Evolutionary conservation across 2,797 vertebrate genomes (phyloP).

Genomic region (Danio choprae): DNA sequence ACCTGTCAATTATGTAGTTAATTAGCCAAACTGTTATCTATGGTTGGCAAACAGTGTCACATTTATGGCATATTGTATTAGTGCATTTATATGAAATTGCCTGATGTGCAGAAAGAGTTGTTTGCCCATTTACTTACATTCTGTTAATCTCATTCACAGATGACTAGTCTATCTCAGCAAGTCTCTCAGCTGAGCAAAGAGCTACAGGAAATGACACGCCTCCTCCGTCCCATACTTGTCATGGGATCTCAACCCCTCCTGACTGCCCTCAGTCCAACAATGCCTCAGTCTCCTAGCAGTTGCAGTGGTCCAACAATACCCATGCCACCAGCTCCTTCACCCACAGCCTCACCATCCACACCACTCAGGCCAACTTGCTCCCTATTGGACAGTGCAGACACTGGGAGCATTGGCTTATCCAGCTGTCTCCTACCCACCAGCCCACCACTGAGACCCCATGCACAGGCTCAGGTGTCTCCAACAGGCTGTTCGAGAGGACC

Average conservation of each 20-base stretch:
- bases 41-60: too few species aligned
- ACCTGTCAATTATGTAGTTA: neutral
- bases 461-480: constrained; percentile 53
- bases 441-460: constrained; percentile 63
- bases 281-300: constrained; percentile 69
- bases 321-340: constrained; percentile 46
- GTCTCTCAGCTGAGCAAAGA: constrained; percentile 82
- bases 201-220: constrained; percentile 81
- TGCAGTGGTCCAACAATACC: constrained; percentile 62
- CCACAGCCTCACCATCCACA: constrained; percentile 47
- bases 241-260: constrained; percentile 68
- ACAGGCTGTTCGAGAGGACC: constrained; percentile 9
- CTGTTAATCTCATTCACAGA: constrained; percentile 65
- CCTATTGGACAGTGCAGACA: constrained; percentile 74
- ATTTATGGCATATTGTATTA: too few species aligned
- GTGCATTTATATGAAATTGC: neutral
- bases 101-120: neutral
- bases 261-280: constrained; percentile 67
- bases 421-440: constrained; percentile 75
- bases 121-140: neutral
- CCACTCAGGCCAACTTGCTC: constrained; percentile 61
- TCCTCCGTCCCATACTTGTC: constrained; percentile 80
- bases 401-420: constrained; percentile 66
- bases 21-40: neutral
- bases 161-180: constrained; percentile 81